Base-by-base conservation (phyloP, 2,797 vertebrate species). In the Petrocephalus schoutedeni region DNA sequence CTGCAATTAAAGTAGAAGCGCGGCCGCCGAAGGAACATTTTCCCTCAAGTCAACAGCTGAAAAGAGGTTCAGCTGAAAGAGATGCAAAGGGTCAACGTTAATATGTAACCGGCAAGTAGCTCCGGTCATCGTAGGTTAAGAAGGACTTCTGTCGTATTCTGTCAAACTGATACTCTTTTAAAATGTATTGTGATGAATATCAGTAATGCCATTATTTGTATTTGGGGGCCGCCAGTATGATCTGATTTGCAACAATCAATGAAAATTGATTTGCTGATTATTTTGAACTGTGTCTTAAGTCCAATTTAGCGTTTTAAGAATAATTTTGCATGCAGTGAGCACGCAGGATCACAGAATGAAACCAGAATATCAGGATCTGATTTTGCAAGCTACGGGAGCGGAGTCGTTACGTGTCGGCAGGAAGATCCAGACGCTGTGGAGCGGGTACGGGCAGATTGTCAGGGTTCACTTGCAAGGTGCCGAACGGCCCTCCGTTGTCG, bases 391-490 rank as follows among this genome's bases (percentile, higher is more conserved):
- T 0, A 95, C 94, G 0, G 92, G 93, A 0, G 95, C 95, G 0
- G 91, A 93, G 0, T 90, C 93, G 0, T 90, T 96, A 0, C 91
- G 82, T 0, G 90, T 93, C 0, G 95, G 95, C 0, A 87, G 88
- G 2, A 92, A 89, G 49, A 95, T 96, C 91, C 95, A 96, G 91
- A 94, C 93, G 0, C 90, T 96, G 89, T 96, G 96, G 95, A 94
- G 96, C 51, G 95, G 95, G 0, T 96, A 96, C 2, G 95, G 96
- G 0, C 92, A 95, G 91, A 95, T 96, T 2, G 90, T 95, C 19
- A 89, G 95, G 61, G 90, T 96, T 51, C 93, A 95, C 87, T 89
- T 96, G 91, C 88, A 94, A 36, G 94, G 93, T 90, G 90, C 94
- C 54, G 91, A 92, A 14, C 93, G 94, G 9, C 89, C 94, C 2